A percentile compares a stretch with the other conserved stretches of the same genome.
These are phyloP conservation scores for Ylistrum balloti DNA, from an alignment of 1,140 invertebrate genomes.

Conservation along the genomic window DNA sequence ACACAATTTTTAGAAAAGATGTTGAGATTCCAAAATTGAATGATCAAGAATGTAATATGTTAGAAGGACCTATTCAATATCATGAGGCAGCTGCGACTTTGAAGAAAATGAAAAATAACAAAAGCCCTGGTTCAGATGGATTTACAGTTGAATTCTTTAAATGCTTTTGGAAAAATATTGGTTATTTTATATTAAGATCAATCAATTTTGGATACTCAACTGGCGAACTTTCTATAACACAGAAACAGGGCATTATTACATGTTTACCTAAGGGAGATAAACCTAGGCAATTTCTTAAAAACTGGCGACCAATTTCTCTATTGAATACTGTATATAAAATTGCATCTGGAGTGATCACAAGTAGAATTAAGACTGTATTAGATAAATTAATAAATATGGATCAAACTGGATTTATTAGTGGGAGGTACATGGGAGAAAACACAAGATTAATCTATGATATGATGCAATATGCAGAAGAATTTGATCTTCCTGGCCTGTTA, in stretches of 20 bases:
- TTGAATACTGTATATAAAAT: no score
- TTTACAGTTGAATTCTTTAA: constrained; percentile 63
- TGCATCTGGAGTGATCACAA: no score
- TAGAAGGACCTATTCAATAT: constrained; percentile 40
- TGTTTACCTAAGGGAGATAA: constrained; percentile 59
- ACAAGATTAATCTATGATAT: no score
- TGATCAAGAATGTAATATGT: background rate
- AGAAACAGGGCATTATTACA: constrained; percentile 48
- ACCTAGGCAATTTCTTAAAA: constrained; percentile 55
- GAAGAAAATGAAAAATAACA: no score
- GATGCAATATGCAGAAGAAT: no score
- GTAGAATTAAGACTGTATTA: no score
- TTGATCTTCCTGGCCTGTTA: no score
- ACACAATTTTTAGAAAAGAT: background rate
- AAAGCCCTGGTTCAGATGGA: constrained; percentile 56
- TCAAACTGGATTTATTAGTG: no score
- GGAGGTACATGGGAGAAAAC: no score
- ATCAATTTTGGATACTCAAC: constrained; percentile 42
- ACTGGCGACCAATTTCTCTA: no score
- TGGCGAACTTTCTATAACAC: constrained; percentile 41
- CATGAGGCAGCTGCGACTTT: no score
- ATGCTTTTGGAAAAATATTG: constrained; percentile 51
- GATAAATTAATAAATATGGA: no score
- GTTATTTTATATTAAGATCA: constrained; percentile 29
- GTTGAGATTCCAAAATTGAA: background rate